These are phyloP conservation scores for Ceratoteleas bidentatus DNA, from an alignment of 1,140 invertebrate species.

Conservation along the genomic window DNA sequence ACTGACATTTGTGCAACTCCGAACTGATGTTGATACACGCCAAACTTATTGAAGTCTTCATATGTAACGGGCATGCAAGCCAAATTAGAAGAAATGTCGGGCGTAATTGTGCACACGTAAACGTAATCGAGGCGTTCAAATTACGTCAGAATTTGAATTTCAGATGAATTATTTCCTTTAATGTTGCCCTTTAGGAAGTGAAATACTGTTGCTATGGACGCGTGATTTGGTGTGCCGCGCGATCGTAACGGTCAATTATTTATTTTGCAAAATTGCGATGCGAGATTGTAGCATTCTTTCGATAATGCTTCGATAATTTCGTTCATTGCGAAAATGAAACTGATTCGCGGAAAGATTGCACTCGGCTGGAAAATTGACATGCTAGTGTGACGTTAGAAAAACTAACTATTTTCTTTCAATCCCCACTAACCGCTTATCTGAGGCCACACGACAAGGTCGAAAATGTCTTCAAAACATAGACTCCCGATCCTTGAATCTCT, in stretches of 20 bases:
- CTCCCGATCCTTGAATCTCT: neutral
- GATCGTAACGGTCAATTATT: conserved; percentile 59
- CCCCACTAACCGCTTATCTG: no score
- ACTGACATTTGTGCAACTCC: no score
- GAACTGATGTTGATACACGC: no score
- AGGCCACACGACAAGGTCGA: no score
- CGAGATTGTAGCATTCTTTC: conserved; percentile 55
- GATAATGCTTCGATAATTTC: conserved; percentile 61
- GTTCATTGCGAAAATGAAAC: conserved; percentile 55
- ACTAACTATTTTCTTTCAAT: no score
- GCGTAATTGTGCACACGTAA: no score
- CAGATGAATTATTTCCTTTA: conserved; percentile 51
- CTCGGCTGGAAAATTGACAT: conserved; percentile 19
- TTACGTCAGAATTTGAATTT: conserved; percentile 36
- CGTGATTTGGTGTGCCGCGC: conserved; percentile 51
- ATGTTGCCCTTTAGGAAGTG: conserved; percentile 52
- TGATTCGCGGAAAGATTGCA: conserved; percentile 34
- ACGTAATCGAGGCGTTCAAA: no score
- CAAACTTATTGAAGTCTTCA: no score
- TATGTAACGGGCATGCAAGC: no score
- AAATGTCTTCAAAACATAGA: no score
- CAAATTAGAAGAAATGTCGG: no score
- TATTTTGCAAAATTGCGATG: conserved; percentile 58
- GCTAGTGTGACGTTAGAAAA: conserved; percentile 10
- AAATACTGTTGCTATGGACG: conserved; percentile 27